phyloP scores from a whole-genome alignment of 2,797 vertebrate species.

The Scarus forsteni region DNA sequence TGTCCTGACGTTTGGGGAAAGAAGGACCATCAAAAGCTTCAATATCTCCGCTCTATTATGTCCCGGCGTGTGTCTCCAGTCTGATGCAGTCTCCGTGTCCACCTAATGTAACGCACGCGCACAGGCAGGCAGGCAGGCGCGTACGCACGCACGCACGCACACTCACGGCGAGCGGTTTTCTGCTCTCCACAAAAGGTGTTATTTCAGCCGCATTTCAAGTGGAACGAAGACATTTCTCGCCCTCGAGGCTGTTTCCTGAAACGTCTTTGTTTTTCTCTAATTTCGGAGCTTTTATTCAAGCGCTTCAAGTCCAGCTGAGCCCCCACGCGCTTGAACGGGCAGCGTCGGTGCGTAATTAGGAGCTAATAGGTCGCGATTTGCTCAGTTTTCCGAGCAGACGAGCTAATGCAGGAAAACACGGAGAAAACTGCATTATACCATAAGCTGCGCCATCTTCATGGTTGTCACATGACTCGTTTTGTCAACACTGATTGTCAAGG shows the following conservation, averaged over 20 bases:
- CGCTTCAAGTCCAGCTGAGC: constrained; percentile 40
- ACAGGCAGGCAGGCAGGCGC: constrained; percentile 14
- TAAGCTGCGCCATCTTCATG: constrained; percentile 85
- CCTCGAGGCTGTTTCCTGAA: constrained; percentile 55
- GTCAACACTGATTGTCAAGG: constrained; percentile 82
- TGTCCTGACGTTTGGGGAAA: constrained; percentile 42
- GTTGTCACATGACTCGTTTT: constrained; percentile 84
- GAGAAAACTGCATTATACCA: constrained; percentile 65
- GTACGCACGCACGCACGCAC: constrained; percentile 23
- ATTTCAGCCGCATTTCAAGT: constrained; percentile 64
- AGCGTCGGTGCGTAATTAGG: constrained; percentile 49
- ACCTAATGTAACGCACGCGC: constrained; percentile 67
- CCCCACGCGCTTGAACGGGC: constrained; percentile 23
- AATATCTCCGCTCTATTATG: constrained; percentile 70
- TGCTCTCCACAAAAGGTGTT: constrained; percentile 54
- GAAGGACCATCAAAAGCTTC: constrained; percentile 63
- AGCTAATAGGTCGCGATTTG: constrained; percentile 43
- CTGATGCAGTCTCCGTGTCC: constrained; percentile 83
- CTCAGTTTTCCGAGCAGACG: constrained; percentile 27
- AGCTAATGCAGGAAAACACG: constrained; percentile 42
- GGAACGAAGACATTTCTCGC: constrained; percentile 38
- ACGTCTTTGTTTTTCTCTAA: constrained; percentile 10
- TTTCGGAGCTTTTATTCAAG: not conserved
- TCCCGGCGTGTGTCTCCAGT: constrained; percentile 77
- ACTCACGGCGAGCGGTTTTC: constrained; percentile 50